Base-by-base conservation (phyloP, 2,113 vertebrate genomes). In the Dipodomys merriami region DNA sequence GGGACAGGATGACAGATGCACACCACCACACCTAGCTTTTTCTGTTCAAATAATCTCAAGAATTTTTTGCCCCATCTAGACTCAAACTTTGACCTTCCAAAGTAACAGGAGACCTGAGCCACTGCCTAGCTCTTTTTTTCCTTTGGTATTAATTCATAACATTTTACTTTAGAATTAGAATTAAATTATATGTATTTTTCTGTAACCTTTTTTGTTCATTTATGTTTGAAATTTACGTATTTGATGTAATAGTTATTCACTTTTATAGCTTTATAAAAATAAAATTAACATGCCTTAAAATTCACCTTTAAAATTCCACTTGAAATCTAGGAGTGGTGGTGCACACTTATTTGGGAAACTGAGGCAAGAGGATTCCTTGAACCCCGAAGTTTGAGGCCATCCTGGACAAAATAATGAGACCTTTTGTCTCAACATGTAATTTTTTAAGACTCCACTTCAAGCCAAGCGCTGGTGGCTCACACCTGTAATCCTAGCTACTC, bases 101-200 rank as follows among this genome's bases (percentile, higher is more conserved):
- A 39, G 39, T 39, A 39, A 39, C 39, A 39, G 39, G 39, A 39
- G 39, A 49, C 49, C 49, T 49, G 8, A 49, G 49, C 12, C 49
- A 39, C 39, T 39, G 9, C 49, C 49, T 49, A 49, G 49, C 49
- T 33, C 30, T 23, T 73, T 11, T 86, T 39, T 76, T 80, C 67
- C 53, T 86, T 74, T 78, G 49, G 49, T 49, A 9, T 49, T 49
- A 49, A 49, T 49, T 49, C 10, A 49, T 74, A n/a, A 44, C 79
- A 15, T 86, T 90, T 78, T 94, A 71, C 74, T 44, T 89, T 86
- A 15, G 82, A 73, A 76, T 39, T 46, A 46, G 8, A 78, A 72
- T 67, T 23, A 46, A 2, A 27, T 27, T 83, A n/a, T 22, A 33
- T 83, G 13, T 68, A 35, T 80, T 83, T 91, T 79, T 83, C 74